phyloP scores from a whole-genome alignment of 2,113 vertebrate genomes.

The Pelmatolapia mariae region DNA sequence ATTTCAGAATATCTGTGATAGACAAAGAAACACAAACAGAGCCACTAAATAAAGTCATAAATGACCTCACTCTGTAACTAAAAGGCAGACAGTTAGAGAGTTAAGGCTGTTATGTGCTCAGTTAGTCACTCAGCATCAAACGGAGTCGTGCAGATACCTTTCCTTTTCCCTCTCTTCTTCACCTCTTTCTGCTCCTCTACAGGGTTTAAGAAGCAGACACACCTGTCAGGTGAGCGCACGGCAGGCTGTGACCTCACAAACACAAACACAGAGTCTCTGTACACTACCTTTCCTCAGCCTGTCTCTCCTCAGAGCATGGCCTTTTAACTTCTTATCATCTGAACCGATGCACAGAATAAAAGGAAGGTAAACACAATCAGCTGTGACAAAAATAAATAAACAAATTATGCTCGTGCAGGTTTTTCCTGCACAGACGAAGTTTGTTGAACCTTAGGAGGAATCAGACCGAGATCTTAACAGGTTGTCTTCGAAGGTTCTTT shows the following conservation, averaged over 20 bases:
- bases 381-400: neutral
- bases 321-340: conserved; percentile 29
- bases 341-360: conserved; percentile 12
- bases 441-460: fast-evolving
- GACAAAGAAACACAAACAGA: neutral
- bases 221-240: neutral
- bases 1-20: neutral
- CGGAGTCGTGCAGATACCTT: conserved; percentile 3
- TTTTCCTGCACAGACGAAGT: neutral
- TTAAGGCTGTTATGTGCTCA: neutral
- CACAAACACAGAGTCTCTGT: neutral
- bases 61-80: fast-evolving
- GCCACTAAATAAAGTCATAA: neutral
- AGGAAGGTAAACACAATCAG: neutral
- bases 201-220: neutral
- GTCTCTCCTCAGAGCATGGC: neutral
- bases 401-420: neutral
- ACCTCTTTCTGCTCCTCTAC: conserved; percentile 15
- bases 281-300: conserved; percentile 19
- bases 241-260: neutral
- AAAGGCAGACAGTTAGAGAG: neutral
- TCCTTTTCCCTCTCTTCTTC: conserved; percentile 21
- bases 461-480: neutral
- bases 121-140: neutral
- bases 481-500: neutral